Percentiles rank a stretch among this genome's conserved stretches.
These are phyloP conservation scores for Falco cherrug DNA, from an alignment of 2,797 vertebrate genomes.

Conservation along the genomic window DNA sequence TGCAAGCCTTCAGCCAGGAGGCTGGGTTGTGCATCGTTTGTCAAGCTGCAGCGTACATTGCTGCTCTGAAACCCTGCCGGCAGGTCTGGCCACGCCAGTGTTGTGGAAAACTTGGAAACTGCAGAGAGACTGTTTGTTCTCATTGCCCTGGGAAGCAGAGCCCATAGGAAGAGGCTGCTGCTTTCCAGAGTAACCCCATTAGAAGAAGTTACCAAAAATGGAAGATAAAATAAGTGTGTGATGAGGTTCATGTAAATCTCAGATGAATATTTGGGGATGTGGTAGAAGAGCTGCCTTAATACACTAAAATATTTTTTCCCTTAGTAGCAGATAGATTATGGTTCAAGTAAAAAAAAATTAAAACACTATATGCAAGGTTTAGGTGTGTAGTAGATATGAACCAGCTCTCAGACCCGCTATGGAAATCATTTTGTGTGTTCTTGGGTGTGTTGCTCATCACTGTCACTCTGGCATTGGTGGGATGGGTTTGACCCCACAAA, in stretches of 20 bases:
- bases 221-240: background rate
- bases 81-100: background rate
- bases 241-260: background rate
- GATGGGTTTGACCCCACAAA: background rate
- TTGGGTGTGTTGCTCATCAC: background rate
- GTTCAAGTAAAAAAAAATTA: slow-evolving; percentile 42
- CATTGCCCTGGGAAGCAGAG: background rate
- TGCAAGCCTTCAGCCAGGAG: slow-evolving; percentile 1
- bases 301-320: slow-evolving; percentile 37
- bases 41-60: background rate
- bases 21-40: background rate
- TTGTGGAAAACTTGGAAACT: background rate
- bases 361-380: background rate
- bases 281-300: slow-evolving; percentile 5
- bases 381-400: slow-evolving; percentile 30
- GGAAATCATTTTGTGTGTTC: background rate
- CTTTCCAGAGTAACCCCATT: background rate
- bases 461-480: background rate
- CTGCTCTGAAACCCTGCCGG: background rate
- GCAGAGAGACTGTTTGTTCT: background rate
- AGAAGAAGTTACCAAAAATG: background rate
- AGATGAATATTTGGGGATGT: background rate
- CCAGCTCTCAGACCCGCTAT: slow-evolving; percentile 2
- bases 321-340: slow-evolving; percentile 53
- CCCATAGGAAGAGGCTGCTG: background rate